Conservation (phyloP, 2,888 invertebrate species). For the Synergus gifuensis region DNA sequence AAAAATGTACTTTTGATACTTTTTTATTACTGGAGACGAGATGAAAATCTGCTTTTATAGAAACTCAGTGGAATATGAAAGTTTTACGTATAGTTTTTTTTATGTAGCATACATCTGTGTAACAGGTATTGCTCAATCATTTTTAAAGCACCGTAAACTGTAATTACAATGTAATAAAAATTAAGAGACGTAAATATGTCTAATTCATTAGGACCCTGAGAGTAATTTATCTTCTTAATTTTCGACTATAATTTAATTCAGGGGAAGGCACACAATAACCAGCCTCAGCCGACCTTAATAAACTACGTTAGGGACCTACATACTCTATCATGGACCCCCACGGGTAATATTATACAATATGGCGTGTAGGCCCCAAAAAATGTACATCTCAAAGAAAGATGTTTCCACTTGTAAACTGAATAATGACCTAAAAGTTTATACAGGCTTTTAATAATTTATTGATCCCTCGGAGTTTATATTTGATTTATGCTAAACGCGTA, state of each 20-base stretch:
- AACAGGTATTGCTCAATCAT: neutral
- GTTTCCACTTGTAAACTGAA: neutral
- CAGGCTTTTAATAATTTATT: conserved; percentile 8
- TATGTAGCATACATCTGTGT: neutral
- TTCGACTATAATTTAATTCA: conserved; percentile 27
- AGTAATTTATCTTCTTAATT: conserved; percentile 24
- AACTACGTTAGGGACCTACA: conserved; percentile 16
- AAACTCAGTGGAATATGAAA: neutral
- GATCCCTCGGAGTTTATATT: neutral
- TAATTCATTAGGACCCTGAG: neutral
- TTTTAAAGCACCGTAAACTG: neutral
- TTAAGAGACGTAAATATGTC: conserved; percentile 12
- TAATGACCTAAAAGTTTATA: conserved; percentile 16
- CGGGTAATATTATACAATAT: conserved; percentile 19
- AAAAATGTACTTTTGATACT: too few species aligned
- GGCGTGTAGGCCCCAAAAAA: conserved; percentile 14
- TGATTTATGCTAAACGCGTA: conserved; percentile 5
- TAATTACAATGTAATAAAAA: conserved; percentile 24
- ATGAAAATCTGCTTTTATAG: neutral
- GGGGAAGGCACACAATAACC: neutral
- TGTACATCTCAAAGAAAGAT: conserved; percentile 21
- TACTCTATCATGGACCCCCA: conserved; percentile 34
- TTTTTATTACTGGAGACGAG: neutral
- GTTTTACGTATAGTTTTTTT: neutral
- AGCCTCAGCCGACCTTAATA: conserved; percentile 28